A percentile compares a stretch with the other conserved stretches of the same genome.
phyloP scores from a whole-genome alignment of 2,113 vertebrate genomes.

The Cyprinodon tularosa region DNA sequence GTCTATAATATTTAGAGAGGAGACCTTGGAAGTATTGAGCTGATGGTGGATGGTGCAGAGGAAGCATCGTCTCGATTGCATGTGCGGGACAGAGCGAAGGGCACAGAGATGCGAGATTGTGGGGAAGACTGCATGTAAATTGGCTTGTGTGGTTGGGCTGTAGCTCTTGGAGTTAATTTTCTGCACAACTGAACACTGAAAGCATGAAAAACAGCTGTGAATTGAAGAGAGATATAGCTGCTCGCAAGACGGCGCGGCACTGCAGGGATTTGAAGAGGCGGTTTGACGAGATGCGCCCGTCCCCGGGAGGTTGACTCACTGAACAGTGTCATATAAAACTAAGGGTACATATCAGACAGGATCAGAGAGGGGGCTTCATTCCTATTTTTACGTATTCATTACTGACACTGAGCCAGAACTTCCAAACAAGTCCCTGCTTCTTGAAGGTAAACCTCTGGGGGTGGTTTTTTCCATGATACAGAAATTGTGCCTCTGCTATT shows the following conservation, averaged over 20 bases:
- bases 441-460: background rate
- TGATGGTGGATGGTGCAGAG: too few relatives aligned
- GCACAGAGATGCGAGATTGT: constrained; percentile 19
- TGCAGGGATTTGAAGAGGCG: constrained; percentile 30
- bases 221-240: constrained; percentile 18
- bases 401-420: background rate
- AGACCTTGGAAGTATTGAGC: constrained; percentile 6
- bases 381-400: background rate
- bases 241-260: constrained; percentile 46
- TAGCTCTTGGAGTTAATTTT: constrained; percentile 76
- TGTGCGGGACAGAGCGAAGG: background rate
- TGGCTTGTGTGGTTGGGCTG: constrained; percentile 35
- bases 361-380: background rate
- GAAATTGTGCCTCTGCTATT: background rate
- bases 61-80: constrained; percentile 15
- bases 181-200: constrained; percentile 74
- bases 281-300: constrained; percentile 32
- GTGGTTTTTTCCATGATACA: background rate
- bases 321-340: background rate
- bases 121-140: constrained; percentile 42
- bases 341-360: constrained; percentile 22
- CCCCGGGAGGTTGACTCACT: constrained; percentile 29
- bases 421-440: background rate
- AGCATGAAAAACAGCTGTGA: constrained; percentile 57
- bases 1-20: constrained; percentile 5